These are phyloP conservation scores for Diacarnus erythraeanus DNA, from an alignment of 37 sponge, comb jelly and placozoan species.

Conservation along the genomic window DNA sequence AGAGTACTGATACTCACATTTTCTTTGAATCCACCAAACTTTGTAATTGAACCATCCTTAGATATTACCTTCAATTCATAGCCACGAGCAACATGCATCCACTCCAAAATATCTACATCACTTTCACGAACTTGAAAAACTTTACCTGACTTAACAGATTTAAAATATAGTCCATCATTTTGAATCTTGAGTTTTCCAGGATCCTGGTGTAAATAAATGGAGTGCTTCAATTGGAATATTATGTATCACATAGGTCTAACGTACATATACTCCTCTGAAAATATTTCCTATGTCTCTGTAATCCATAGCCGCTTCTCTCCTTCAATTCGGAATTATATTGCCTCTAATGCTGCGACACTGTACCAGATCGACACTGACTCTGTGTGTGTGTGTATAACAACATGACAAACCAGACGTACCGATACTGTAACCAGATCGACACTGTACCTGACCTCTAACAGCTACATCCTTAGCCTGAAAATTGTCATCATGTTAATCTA, in stretches of 20 bases:
- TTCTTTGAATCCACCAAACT: slow-evolving; percentile 94
- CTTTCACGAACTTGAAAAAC: slow-evolving; percentile 61
- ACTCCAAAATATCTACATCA: slow-evolving; percentile 66
- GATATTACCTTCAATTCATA: slow-evolving; percentile 74
- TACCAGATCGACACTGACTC: too few relatives aligned
- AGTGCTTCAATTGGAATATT: not conserved
- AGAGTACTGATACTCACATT: slow-evolving; percentile 66
- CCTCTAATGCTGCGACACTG: too few relatives aligned
- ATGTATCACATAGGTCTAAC: not conserved
- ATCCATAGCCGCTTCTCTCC: slow-evolving; percentile 58
- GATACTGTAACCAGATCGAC: too few relatives aligned
- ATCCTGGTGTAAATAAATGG: slow-evolving; percentile 49
- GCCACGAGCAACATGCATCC: slow-evolving; percentile 85
- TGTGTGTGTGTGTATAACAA: too few relatives aligned
- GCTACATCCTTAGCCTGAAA: too few relatives aligned
- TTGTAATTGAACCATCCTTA: slow-evolving; percentile 50
- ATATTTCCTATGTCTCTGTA: slow-evolving; percentile 62
- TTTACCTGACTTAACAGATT: slow-evolving; percentile 69
- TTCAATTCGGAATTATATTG: too few relatives aligned
- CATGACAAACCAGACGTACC: too few relatives aligned
- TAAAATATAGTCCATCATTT: slow-evolving; percentile 84
- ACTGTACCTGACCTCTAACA: too few relatives aligned
- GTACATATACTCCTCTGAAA: slow-evolving; percentile 72
- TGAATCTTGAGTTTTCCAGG: slow-evolving; percentile 81
- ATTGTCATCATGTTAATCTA: too few relatives aligned